Base-by-base conservation (phyloP, 53 echinoderm and acorn worm genomes). In the Patiria pectinifera region DNA sequence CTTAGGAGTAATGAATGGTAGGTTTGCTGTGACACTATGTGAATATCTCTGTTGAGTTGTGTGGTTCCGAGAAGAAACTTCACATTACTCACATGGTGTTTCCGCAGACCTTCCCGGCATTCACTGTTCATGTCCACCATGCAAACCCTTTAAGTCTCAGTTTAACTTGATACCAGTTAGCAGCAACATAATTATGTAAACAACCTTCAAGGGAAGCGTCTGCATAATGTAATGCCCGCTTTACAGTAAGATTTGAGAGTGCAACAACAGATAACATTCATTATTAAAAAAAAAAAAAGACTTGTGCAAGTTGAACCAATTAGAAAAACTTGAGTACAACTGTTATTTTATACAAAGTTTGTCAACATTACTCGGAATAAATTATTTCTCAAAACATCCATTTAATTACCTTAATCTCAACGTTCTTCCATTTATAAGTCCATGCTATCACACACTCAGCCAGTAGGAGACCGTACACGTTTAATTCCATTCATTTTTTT, bases 381-480 rank as follows among this genome's bases (percentile, higher is more conserved):
- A 16, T 46, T 79, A 79, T 79, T 79, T 45, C 80, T 79, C 24
- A 13, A 79, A 79, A 79, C 80, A 47, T 18, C 47, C 80, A 46
- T 79, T 79, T 46, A 78, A 22, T 79, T 44, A 79, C 21, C 45
- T 4, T 18, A 46, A 79, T 79, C 48, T 47, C 16, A 2, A 22
- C 80, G 10, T 45, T 1, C 47, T 46, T 66, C 48, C 80, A 46
- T 14, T 74, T 74, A 18, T 66, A 74, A 47, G 80, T 14, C 80
- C 45, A 79, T 47, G 14, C 80, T 79, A 46, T 79, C 80, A 79
- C 80, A 79, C 80, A 79, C 80, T 79, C 45, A 22, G 80, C 80
- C n/a, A 76, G 25, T 46, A 79, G 80, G 47, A 79, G 13, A 79
- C 15, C 8, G 47, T 79, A 79, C 80, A 46, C 80, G 47, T 79